A percentile compares a stretch with the other conserved stretches of the same genome.
These are phyloP conservation scores for Clivina fossor DNA, from an alignment of 2,888 invertebrate genomes.

Conservation along the genomic window DNA sequence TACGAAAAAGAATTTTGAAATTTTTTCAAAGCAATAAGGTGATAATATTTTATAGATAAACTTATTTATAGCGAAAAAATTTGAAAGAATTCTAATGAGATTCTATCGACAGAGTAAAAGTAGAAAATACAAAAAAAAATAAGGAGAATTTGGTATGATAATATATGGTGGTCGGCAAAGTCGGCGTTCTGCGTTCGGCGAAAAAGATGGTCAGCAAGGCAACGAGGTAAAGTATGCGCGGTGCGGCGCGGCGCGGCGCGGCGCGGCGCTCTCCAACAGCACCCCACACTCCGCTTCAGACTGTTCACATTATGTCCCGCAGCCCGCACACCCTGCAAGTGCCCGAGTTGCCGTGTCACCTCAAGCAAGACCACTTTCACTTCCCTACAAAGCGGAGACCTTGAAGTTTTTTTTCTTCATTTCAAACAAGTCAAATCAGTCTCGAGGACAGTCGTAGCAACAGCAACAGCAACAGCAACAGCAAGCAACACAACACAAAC, in stretches of 20 bases:
- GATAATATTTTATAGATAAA: too few relatives aligned
- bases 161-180: background rate
- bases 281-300: background rate
- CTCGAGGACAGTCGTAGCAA: constrained; percentile 54
- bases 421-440: constrained; percentile 56
- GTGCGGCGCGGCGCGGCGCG: background rate
- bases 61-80: too few relatives aligned
- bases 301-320: constrained; percentile 5
- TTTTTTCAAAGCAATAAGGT: too few relatives aligned
- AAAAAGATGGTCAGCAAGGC: background rate
- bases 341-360: constrained; percentile 46
- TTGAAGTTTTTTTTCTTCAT: constrained; percentile 49
- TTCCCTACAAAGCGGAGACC: constrained; percentile 56
- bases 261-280: constrained; percentile 1
- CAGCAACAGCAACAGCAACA: too few relatives aligned
- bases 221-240: background rate
- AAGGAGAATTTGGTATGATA: background rate
- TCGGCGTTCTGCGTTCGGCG: background rate
- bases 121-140: too few relatives aligned
- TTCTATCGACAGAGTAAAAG: too few relatives aligned
- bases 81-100: too few relatives aligned
- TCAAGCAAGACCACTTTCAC: constrained; percentile 56
- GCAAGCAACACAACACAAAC: constrained; percentile 49
- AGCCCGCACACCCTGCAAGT: constrained; percentile 8
- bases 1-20: too few relatives aligned